Base-by-base conservation (phyloP, 2,797 vertebrate genomes). In the Dryobates pubescens region DNA sequence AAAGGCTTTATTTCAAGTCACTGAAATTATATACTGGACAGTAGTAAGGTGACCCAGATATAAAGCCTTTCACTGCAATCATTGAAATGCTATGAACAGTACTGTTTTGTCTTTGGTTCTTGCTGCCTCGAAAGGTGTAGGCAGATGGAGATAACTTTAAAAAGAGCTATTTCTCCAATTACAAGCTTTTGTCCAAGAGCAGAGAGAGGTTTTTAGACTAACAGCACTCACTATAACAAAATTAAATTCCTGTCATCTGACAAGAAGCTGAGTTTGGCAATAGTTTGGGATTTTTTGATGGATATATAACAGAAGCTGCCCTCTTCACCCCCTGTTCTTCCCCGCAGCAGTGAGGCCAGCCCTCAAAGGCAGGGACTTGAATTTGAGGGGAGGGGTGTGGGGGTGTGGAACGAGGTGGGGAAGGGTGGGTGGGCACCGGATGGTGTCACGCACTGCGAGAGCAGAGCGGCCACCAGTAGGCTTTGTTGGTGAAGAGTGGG, bases 141-240 rank as follows among this genome's bases (percentile, higher is more conserved):
- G 96, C 87, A 96, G 97, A 97, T 96, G 95, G 95, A 97, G 97
- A 98, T 97, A 97, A 97, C 96, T 97, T 94, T 96, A 58, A 82
- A 93, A 89, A 93, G 93, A 94, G 95, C 89, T 93, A 67, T 97
- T 96, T 97, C 97, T 98, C 97, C 94, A 96, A 84, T 97, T 98
- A 97, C 97, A 92, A 96, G 96, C 94, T 95, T 97, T 98, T 97
- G 97, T 98, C 92, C 95, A 95, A 93, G 77, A 95, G 95, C 78
- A 96, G 94, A 96, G 95, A 94, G 94, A 96, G 88, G 95, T 94
- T 97, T 97, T 97, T 96, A 96, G 92, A 77, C 68, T 95, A 96
- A 94, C 92, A 95, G 86, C 88, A 96, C 94, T 97, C 96, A 92
- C 89, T 96, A 89, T 93, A 94, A 96, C 96, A 97, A 96, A 97